Conservation (phyloP, 2,888 invertebrate genomes). For the Anoplius nigerrimus region DNA sequence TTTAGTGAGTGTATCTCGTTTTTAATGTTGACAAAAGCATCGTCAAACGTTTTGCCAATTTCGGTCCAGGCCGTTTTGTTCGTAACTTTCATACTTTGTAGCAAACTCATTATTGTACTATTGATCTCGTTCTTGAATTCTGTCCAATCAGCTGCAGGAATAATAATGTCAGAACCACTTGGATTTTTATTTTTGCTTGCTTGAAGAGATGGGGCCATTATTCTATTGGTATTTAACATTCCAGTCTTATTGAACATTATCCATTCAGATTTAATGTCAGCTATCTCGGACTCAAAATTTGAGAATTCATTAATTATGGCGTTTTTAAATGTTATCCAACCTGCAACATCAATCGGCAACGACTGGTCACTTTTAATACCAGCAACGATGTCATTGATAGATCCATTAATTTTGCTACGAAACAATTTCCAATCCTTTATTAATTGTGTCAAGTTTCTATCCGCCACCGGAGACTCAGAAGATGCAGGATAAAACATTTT, state of each 20-base stretch:
- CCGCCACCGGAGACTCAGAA: neutral
- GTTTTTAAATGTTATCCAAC: slow-evolving; percentile 43
- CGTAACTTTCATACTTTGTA: slow-evolving; percentile 33
- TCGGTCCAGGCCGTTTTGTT: slow-evolving; percentile 36
- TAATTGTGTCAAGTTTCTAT: slow-evolving; percentile 26
- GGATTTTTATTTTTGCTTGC: neutral
- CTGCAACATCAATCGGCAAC: slow-evolving; percentile 41
- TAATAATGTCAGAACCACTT: neutral
- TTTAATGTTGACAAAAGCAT: slow-evolving; percentile 53
- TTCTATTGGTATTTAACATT: neutral
- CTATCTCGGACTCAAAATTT: slow-evolving; percentile 44
- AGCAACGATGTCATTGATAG: slow-evolving; percentile 33
- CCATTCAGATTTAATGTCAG: slow-evolving; percentile 42
- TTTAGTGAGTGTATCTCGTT: slow-evolving; percentile 42
- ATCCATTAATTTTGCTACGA: slow-evolving; percentile 37
- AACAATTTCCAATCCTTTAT: slow-evolving; percentile 47
- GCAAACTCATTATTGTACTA: slow-evolving; percentile 45
- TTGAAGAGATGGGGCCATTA: neutral
- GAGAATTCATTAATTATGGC: slow-evolving; percentile 48
- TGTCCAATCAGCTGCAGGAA: slow-evolving; percentile 42
- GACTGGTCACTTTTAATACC: slow-evolving; percentile 41
- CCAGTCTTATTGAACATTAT: neutral
- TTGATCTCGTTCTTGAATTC: slow-evolving; percentile 55
- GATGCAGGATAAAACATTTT: neutral
- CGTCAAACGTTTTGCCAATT: slow-evolving; percentile 43